These are phyloP conservation scores for Harpagifer antarcticus DNA, from an alignment of 2,797 vertebrate species.

Conservation along the genomic window DNA sequence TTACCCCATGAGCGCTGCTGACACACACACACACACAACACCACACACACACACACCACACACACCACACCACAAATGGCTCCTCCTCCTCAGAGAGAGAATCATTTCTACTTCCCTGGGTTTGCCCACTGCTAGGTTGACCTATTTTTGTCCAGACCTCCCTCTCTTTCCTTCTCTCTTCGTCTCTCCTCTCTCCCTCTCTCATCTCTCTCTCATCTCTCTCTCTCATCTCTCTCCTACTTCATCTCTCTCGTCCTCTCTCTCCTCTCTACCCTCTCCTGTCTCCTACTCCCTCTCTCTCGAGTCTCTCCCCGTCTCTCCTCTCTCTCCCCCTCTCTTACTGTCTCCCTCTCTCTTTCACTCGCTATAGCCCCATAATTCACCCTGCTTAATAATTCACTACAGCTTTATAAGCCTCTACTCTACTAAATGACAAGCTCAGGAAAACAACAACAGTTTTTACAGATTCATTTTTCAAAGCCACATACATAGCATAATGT, in stretches of 20 bases:
- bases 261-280: no score
- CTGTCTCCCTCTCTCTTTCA: constrained; percentile 42
- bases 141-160: constrained; percentile 84
- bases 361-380: constrained; percentile 75
- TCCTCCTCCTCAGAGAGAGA: constrained; percentile 73
- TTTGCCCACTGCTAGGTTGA: constrained; percentile 83
- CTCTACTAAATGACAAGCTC: constrained; percentile 69
- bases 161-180: no score
- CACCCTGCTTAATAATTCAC: constrained; percentile 85
- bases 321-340: constrained; percentile 33
- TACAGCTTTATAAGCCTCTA: constrained; percentile 73
- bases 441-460: constrained; percentile 64
- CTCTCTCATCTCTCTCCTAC: constrained; percentile 51
- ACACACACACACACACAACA: constrained; percentile 47
- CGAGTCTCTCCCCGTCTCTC: constrained; percentile 40
- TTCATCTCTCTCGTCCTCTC: neutral
- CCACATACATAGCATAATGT: constrained; percentile 35
- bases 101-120: constrained; percentile 82
- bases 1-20: constrained; percentile 58
- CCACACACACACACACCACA: constrained; percentile 35
- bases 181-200: neutral
- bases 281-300: neutral
- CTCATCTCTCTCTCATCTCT: constrained; percentile 30
- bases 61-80: constrained; percentile 46
- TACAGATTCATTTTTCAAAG: constrained; percentile 46